Evolutionary conservation across 2,888 invertebrate species (phyloP), one percentile per base, ranked within the genome.

Genomic region (Drosophila affinis): DNA sequence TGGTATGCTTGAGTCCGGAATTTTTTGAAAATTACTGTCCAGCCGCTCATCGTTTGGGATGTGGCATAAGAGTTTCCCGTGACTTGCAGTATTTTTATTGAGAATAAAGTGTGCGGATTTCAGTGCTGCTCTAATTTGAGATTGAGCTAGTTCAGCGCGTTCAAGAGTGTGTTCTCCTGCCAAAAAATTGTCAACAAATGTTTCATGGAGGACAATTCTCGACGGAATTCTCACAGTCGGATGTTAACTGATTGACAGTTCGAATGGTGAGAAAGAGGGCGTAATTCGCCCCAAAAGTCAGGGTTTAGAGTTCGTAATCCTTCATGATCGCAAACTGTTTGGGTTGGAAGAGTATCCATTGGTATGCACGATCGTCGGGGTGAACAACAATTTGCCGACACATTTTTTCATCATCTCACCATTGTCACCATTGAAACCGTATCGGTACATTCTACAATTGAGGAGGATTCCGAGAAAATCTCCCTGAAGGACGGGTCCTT

Each of bases 351-450:
- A 46, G 46, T 18, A 46, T 17, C 18, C 46, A 9, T 46, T 18
- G 46, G 46, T 46, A 18, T 17, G 17, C 9, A 10, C 46, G 18
- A 46, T 18, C 46, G 46, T 46, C 9, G 9, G 18, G 46, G 10
- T 46, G 46, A 18, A 46, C 46, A 18, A 46, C 10, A 18, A 46
- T 46, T 46, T 46, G 46, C 17, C 46, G 46, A 46, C 18, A 46
- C 46, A 46, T 46, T 18, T 46, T 46, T 18, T 18, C 46, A 46
- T 10, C 18, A 18, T 18, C 1, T 18, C 18, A 18, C 18, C 18
- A 18, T 18, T 46, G 10, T 46, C 46, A 9, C 46, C 46, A 46
- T 46, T 46, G 46, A 18, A 46, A 18, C 18, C 46, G 18, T 18
- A 46, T 18, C 10, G 17, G 46, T 46, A 46, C 46, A 46, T 46